These are phyloP conservation scores for Triplophysa yarkandensis DNA, from an alignment of 2,797 vertebrate genomes.

Conservation along the genomic window DNA sequence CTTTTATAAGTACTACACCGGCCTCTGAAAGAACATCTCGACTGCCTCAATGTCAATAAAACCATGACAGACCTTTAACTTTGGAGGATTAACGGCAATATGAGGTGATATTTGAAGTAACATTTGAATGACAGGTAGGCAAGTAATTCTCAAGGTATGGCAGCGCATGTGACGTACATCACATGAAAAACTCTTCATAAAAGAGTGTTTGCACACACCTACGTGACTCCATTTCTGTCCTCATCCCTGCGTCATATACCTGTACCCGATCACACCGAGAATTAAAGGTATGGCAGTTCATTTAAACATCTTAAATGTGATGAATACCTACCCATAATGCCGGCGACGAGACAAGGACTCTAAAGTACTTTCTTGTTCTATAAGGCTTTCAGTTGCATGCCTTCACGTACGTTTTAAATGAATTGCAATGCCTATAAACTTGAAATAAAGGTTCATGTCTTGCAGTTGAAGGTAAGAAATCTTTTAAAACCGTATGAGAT, in stretches of 20 bases:
- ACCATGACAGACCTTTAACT: constrained; percentile 25
- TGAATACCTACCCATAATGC: too few species aligned
- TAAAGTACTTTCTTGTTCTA: neutral
- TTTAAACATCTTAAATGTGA: neutral
- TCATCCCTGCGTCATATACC: neutral
- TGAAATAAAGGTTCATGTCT: too few species aligned
- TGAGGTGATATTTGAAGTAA: constrained; percentile 33
- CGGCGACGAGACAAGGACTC: neutral
- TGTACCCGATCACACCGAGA: neutral
- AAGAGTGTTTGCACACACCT: constrained; percentile 25
- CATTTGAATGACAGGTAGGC: constrained; percentile 25
- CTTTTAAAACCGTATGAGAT: too few species aligned
- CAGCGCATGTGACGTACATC: neutral
- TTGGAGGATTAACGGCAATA: constrained; percentile 8
- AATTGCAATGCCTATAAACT: too few species aligned
- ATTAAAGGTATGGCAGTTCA: neutral
- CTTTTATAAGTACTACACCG: constrained; percentile 29
- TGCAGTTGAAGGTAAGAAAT: too few species aligned
- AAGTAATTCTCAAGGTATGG: constrained; percentile 1
- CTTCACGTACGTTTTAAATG: too few species aligned
- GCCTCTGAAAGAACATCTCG: constrained; percentile 14
- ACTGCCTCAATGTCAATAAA: constrained; percentile 42
- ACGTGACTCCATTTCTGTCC: neutral
- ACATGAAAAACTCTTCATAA: neutral
- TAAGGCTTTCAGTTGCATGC: too few species aligned